Base-by-base conservation (phyloP, 2,797 vertebrate genomes). In the Fundulus diaphanus region DNA sequence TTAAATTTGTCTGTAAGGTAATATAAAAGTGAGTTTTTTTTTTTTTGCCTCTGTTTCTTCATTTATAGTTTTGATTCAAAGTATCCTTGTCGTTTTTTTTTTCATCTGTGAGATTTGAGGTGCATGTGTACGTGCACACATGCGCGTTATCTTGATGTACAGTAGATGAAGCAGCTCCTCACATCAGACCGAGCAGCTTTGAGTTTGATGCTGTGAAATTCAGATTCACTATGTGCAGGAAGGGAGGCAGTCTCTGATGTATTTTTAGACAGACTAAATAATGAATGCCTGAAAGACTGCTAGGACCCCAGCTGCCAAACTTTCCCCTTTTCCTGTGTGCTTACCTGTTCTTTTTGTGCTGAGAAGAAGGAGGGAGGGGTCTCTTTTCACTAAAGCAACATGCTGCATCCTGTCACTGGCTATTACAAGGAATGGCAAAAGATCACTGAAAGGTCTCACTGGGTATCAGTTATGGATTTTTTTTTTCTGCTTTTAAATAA, bases 201-300 rank as follows among this genome's bases (percentile, higher is more conserved):
- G 83, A 88, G 88, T 81, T 59, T 85, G 73, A 86, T 84, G 85
- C 88, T 92, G 89, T 87, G 90, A 90, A 88, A 90, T 90, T 87
- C 88, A 90, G 88, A 91, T 90, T 85, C 88, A 82, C 89, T 85
- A 75, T 91, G 87, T 85, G 85, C 89, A 85, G 78, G 89, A 85
- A 88, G 84, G 68, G 81, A 90, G 79, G 87, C 87, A 82, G 89
- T 87, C 92, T 94, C 92, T 93, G 92, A 94, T 94, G 93, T 94
- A 95, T 95, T 95, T 95, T 94, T 94, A 94, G 93, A 86, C 18
- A 40, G 91, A 91, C 92, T 94, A 91, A 94, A 94, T 94, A 93
- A 95, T 94, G 92, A 93, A 95, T 93, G 92, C 90, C 90, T 94
- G 91, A 94, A 93, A 92, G 89, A 90, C 90, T 88, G 88, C 85